These are phyloP conservation scores for Apodemus sylvaticus DNA, from an alignment of 2,113 vertebrate species.

Conservation along the genomic window DNA sequence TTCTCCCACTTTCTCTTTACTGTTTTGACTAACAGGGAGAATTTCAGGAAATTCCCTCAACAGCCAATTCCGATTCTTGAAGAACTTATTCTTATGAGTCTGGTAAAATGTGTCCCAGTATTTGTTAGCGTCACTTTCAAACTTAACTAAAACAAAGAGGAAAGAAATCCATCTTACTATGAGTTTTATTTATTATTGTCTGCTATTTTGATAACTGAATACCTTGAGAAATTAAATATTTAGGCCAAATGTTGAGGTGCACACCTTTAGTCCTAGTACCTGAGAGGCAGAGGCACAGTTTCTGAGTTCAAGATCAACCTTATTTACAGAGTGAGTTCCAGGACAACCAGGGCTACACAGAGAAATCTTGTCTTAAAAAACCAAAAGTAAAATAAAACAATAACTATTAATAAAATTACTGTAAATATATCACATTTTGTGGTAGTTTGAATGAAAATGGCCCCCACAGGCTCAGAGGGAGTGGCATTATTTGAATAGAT, in stretches of 20 bases:
- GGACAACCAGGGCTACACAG: neutral
- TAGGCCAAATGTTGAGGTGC: neutral
- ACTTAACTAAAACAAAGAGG: constrained; percentile 87
- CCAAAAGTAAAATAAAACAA: neutral
- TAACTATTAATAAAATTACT: neutral
- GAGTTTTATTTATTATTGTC: constrained; percentile 43
- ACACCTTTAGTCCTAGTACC: neutral
- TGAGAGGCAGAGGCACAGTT: neutral
- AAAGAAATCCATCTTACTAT: constrained; percentile 60
- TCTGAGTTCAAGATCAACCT: neutral
- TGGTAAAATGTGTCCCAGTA: constrained; percentile 96
- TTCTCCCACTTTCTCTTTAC: constrained; percentile 69
- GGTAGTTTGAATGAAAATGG: neutral
- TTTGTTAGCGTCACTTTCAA: constrained; percentile 89
- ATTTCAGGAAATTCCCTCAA: constrained; percentile 96
- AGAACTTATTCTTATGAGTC: constrained; percentile 93
- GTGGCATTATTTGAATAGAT: neutral
- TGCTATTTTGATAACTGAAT: constrained; percentile 13
- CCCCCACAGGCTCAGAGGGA: neutral
- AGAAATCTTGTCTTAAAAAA: neutral
- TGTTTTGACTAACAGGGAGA: constrained; percentile 82
- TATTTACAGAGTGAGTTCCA: neutral
- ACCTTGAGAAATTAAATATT: neutral
- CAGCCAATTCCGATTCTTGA: constrained; percentile 96
- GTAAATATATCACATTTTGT: neutral